Percentiles rank a stretch among this genome's conserved stretches.
Conservation (phyloP, 2,113 vertebrate genomes). For the Trematomus loennbergii region DNA sequence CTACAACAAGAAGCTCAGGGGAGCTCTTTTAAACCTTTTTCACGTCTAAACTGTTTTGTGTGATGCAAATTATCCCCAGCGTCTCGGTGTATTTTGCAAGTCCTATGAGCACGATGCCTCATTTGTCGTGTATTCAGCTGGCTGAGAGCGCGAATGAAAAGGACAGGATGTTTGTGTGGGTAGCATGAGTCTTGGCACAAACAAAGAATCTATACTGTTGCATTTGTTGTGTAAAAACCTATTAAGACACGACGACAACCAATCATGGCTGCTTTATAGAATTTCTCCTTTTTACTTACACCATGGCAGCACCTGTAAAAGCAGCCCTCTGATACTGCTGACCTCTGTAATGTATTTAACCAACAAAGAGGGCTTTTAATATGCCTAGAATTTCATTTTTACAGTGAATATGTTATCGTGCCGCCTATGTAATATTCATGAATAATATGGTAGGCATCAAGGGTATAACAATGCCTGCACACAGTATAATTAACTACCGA, state of each 20-base stretch:
- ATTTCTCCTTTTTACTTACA: slow-evolving; percentile 17
- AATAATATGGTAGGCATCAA: not conserved
- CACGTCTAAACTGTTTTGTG: slow-evolving; percentile 41
- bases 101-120: slow-evolving; percentile 46
- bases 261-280: slow-evolving; percentile 10
- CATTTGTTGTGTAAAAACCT: slow-evolving; percentile 39
- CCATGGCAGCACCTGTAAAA: slow-evolving; percentile 9
- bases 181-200: slow-evolving; percentile 56
- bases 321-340: not conserved
- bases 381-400: not conserved
- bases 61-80: slow-evolving; percentile 54
- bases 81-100: slow-evolving; percentile 52
- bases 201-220: slow-evolving; percentile 58
- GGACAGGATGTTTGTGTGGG: slow-evolving; percentile 71
- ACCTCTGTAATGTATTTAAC: not conserved
- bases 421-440: slow-evolving; percentile 11
- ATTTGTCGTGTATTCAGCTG: slow-evolving; percentile 52
- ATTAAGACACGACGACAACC: slow-evolving; percentile 32
- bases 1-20: slow-evolving; percentile 9
- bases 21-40: slow-evolving; percentile 27
- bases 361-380: slow-evolving; percentile 13
- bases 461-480: not conserved
- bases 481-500: slow-evolving; percentile 43
- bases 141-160: slow-evolving; percentile 59
- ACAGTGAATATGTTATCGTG: not conserved